Percentiles rank a stretch among this genome's conserved stretches.
Evolutionary conservation across 2,797 vertebrate genomes (phyloP).

Genomic region (Molothrus ater): DNA sequence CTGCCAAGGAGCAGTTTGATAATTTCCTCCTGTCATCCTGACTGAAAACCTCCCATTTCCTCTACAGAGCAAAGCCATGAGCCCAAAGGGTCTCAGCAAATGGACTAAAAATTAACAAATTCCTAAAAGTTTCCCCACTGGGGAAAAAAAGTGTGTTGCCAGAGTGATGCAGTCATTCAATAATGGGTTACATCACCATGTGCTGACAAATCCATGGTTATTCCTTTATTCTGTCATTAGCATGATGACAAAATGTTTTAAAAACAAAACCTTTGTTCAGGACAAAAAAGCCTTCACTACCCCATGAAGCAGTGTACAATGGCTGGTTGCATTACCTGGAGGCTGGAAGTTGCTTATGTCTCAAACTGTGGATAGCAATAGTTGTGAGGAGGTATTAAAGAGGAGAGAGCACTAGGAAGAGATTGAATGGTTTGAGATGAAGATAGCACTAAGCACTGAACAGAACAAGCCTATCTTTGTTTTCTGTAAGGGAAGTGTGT

Average conservation of each 20-base stretch:
- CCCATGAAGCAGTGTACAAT: not conserved
- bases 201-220: not conserved
- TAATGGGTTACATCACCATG: accelerated
- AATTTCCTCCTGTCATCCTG: not conserved
- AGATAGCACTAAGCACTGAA: not conserved
- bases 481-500: conserved; percentile 10
- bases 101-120: not conserved
- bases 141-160: not conserved
- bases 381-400: not conserved
- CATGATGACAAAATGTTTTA: not conserved
- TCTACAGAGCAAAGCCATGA: not conserved
- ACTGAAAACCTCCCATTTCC: not conserved
- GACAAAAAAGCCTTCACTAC: not conserved
- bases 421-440: not conserved
- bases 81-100: not conserved
- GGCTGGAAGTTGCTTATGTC: not conserved
- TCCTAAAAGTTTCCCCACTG: not conserved
- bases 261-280: not conserved
- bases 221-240: not conserved
- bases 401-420: not conserved
- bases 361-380: not conserved
- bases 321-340: not conserved
- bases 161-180: accelerated
- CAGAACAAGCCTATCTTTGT: conserved; percentile 28
- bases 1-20: not conserved